Evolutionary conservation across 2,797 vertebrate genomes (phyloP).

Genomic region (Ataeniobius toweri): DNA sequence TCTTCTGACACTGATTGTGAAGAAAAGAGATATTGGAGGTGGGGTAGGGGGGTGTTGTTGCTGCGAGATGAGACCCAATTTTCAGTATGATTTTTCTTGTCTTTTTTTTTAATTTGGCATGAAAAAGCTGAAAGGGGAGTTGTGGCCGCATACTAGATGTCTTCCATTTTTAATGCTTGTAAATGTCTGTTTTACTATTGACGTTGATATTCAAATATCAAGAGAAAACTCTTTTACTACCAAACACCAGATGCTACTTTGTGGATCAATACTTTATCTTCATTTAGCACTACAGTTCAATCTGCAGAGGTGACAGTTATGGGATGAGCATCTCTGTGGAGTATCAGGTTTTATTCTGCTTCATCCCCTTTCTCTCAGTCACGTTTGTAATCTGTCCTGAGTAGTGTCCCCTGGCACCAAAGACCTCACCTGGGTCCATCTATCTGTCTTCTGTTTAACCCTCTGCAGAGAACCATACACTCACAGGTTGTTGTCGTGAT

Average conservation of each 20-base stretch:
- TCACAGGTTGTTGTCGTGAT: conserved; percentile 79
- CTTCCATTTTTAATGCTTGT: conserved; percentile 46
- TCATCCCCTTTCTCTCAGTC: conserved; percentile 76
- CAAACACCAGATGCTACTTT: conserved; percentile 65
- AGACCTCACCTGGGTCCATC: conserved; percentile 71
- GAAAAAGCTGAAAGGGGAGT: conserved; percentile 59
- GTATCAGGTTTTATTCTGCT: conserved; percentile 81
- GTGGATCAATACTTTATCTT: conserved; percentile 74
- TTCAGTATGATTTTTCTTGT: conserved; percentile 68
- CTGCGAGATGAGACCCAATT: conserved; percentile 72
- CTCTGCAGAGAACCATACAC: conserved; percentile 75
- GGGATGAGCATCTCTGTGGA: conserved; percentile 77
- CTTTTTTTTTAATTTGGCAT: conserved; percentile 76
- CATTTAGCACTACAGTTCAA: conserved; percentile 73
- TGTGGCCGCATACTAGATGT: conserved; percentile 38
- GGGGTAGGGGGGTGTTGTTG: conserved; percentile 58
- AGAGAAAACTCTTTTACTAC: conserved; percentile 55
- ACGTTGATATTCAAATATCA: conserved; percentile 64
- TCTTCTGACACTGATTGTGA: conserved; percentile 85
- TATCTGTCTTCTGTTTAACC: conserved; percentile 82
- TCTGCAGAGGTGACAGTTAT: conserved; percentile 77
- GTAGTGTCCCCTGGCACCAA: conserved; percentile 76
- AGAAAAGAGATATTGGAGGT: conserved; percentile 83
- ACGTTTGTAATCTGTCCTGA: conserved; percentile 86
- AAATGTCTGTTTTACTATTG: conserved; percentile 41